Conservation (phyloP, 2,113 vertebrate species). For the Saguinus imperator region DNA sequence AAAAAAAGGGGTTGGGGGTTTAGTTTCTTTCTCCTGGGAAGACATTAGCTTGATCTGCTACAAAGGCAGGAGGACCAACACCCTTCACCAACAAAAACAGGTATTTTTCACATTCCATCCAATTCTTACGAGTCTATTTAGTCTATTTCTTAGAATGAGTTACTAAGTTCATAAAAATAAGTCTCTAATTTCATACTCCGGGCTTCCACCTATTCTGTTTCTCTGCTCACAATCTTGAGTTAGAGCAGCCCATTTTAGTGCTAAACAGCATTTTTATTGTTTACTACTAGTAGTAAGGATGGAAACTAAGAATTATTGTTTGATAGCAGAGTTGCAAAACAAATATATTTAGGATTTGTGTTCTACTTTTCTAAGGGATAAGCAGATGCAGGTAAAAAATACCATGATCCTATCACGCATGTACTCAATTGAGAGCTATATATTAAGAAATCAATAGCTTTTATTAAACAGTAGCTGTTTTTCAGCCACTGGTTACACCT, state of each 20-base stretch:
- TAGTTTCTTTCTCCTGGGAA: not conserved
- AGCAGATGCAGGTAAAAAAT: constrained; percentile 21
- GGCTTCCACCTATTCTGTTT: not conserved
- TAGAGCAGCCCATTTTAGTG: not conserved
- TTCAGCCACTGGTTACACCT: not conserved
- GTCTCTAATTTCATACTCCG: not conserved
- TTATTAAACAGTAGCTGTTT: not conserved
- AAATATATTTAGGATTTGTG: not conserved
- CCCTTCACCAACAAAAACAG: not conserved
- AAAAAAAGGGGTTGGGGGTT: not conserved
- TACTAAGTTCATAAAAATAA: constrained; percentile 32
- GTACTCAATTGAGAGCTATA: not conserved
- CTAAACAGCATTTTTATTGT: not conserved
- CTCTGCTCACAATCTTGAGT: constrained; percentile 23
- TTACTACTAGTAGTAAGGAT: not conserved
- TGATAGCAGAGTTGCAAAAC: not conserved
- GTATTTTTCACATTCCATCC: not conserved
- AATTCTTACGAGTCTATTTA: not conserved
- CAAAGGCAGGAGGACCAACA: not conserved
- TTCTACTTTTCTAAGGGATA: constrained; percentile 13
- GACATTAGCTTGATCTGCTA: not conserved
- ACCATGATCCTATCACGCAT: not conserved
- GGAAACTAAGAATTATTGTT: not conserved
- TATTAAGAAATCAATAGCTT: constrained; percentile 42
- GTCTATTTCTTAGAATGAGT: not conserved